Conservation (phyloP, 2,888 invertebrate species). For the Timema cristinae region DNA sequence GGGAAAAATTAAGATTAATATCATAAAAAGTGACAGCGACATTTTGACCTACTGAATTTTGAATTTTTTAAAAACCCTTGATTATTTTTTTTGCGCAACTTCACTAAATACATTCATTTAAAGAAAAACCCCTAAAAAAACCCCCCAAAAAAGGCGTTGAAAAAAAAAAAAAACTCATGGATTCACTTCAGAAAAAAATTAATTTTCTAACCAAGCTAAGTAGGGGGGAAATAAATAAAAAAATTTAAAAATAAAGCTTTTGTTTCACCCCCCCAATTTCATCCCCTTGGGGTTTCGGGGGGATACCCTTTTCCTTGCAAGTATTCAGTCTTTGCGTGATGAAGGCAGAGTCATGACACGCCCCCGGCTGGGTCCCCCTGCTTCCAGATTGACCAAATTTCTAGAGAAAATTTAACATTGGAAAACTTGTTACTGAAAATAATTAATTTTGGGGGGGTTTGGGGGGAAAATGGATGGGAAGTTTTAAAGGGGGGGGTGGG, state of each 20-base stretch:
- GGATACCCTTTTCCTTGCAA: slow-evolving; percentile 62
- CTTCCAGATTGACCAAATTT: slow-evolving; percentile 69
- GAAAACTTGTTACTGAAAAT: too few species aligned
- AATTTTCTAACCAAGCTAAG: neutral
- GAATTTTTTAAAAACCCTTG: too few species aligned
- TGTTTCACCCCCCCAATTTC: slow-evolving; percentile 24
- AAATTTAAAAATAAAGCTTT: slow-evolving; percentile 32
- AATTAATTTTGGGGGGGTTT: too few species aligned
- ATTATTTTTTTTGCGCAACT: too few species aligned
- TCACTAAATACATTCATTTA: neutral
- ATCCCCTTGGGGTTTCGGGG: slow-evolving; percentile 39
- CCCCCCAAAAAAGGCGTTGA: neutral
- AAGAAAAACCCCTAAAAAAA: neutral
- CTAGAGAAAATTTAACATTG: slow-evolving; percentile 33
- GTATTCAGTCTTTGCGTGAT: slow-evolving; percentile 62
- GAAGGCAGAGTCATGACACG: slow-evolving; percentile 79
- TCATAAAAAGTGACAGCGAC: too few species aligned
- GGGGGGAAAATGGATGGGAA: too few species aligned
- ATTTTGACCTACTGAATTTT: too few species aligned
- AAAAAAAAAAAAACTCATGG: neutral
- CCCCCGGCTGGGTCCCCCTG: slow-evolving; percentile 94
- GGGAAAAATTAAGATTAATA: too few species aligned
- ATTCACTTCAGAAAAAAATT: neutral
- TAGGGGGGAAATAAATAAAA: slow-evolving; percentile 26
- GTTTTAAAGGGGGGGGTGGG: too few species aligned